Conservation (phyloP, 2,113 vertebrate species). For the Paracyprichromis sp. region DNA sequence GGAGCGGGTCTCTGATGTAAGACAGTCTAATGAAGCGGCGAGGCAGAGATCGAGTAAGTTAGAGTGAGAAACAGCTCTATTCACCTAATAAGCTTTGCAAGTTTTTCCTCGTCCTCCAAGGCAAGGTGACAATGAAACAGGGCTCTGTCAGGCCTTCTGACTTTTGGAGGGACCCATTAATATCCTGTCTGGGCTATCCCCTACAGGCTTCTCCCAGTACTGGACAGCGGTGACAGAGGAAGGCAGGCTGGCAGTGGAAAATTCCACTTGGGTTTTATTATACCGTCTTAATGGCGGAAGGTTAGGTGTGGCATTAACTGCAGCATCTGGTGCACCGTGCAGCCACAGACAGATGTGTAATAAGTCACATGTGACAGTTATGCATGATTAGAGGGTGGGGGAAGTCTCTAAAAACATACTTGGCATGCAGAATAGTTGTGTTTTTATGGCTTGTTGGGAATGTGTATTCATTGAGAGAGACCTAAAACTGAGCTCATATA, state of each 20-base stretch:
- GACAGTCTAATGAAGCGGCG: slow-evolving; percentile 47
- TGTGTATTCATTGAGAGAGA: not conserved
- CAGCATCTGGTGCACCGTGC: slow-evolving; percentile 50
- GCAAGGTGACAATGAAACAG: slow-evolving; percentile 70
- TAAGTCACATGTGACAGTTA: slow-evolving; percentile 46
- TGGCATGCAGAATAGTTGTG: slow-evolving; percentile 3
- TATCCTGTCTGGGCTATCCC: slow-evolving; percentile 56
- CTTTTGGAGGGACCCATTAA: slow-evolving; percentile 54
- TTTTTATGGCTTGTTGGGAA: not conserved
- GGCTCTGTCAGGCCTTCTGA: slow-evolving; percentile 47
- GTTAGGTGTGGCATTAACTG: slow-evolving; percentile 56
- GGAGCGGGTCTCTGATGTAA: slow-evolving; percentile 32
- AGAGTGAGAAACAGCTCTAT: slow-evolving; percentile 31
- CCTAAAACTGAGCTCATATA: not conserved
- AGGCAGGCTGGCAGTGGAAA: slow-evolving; percentile 20
- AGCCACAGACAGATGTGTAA: slow-evolving; percentile 46
- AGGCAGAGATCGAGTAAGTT: slow-evolving; percentile 42
- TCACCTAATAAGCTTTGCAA: slow-evolving; percentile 63
- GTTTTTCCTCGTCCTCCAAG: slow-evolving; percentile 63
- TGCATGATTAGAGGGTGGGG: slow-evolving; percentile 16
- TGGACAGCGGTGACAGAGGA: slow-evolving; percentile 4
- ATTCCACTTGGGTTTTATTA: slow-evolving; percentile 37
- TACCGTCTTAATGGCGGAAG: slow-evolving; percentile 10
- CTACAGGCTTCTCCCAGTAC: slow-evolving; percentile 35
- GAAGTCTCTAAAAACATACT: slow-evolving; percentile 21